phyloP scores from a whole-genome alignment of 2,113 vertebrate species.

The Aramus guarauna region DNA sequence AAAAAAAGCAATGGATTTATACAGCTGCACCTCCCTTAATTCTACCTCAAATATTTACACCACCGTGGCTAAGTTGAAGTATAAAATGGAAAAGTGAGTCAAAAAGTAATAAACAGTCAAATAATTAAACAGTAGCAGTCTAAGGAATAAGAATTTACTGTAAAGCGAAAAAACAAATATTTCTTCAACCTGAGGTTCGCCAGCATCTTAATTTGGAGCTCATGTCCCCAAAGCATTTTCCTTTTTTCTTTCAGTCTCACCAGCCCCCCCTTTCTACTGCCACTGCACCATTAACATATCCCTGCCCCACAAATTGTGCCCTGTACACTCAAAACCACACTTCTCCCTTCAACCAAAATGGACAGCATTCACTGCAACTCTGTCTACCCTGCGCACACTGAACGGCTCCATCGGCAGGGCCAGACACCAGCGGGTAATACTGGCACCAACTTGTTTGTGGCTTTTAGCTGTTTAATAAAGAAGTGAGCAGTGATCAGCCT shows the following conservation, averaged over 20 bases:
- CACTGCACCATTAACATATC: not conserved
- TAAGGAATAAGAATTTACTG: constrained; percentile 44
- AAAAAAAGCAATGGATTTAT: constrained; percentile 41
- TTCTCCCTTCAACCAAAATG: not conserved
- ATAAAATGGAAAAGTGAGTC: constrained; percentile 38
- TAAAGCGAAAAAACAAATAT: constrained; percentile 62
- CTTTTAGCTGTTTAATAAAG: not conserved
- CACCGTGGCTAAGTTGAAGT: not conserved
- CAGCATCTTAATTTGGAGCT: constrained; percentile 49
- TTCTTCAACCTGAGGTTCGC: constrained; percentile 44
- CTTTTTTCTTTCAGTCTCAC: not conserved
- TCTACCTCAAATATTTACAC: constrained; percentile 65
- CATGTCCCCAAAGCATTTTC: not conserved
- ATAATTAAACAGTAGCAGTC: constrained; percentile 62
- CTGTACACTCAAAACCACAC: constrained; percentile 17
- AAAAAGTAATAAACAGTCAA: constrained; percentile 50
- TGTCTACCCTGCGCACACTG: not conserved
- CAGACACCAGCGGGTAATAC: constrained; percentile 35
- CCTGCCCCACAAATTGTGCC: constrained; percentile 1
- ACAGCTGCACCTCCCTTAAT: constrained; percentile 44
- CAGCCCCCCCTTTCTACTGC: not conserved
- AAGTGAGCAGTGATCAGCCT: not conserved
- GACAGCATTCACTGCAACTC: not conserved
- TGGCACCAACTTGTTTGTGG: constrained; percentile 42
- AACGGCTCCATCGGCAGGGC: not conserved